Evolutionary conservation across 1,140 invertebrate species (phyloP).

Genomic region (Brachionus koreanus): DNA sequence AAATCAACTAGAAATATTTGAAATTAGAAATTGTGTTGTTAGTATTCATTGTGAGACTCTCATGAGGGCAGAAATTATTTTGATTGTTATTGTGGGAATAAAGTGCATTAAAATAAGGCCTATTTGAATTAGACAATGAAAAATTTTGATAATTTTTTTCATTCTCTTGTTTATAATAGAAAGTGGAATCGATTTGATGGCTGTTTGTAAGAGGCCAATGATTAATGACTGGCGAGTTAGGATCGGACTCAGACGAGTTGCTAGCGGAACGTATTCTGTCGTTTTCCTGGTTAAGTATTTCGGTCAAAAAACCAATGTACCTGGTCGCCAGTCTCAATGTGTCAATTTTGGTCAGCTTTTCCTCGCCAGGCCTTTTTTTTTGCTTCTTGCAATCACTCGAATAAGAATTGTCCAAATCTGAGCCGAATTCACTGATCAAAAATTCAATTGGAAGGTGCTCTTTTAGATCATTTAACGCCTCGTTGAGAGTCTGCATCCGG

Average conservation of each 20-base stretch:
- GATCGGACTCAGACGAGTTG: neutral
- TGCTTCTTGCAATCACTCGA: conserved; percentile 13
- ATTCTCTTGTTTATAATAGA: neutral
- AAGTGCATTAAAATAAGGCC: neutral
- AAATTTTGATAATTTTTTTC: neutral
- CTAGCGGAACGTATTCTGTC: neutral
- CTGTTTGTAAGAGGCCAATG: neutral
- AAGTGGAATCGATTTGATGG: neutral
- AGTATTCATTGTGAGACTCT: neutral
- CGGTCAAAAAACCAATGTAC: conserved; percentile 38
- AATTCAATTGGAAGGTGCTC: conserved; percentile 23
- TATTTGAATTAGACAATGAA: neutral
- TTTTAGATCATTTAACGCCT: neutral
- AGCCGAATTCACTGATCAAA: neutral
- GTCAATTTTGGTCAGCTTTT: conserved; percentile 43
- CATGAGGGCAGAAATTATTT: neutral
- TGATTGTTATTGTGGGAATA: neutral
- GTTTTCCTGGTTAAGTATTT: neutral
- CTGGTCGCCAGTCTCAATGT: neutral
- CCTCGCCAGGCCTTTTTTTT: neutral
- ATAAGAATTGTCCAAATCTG: neutral
- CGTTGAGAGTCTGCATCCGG: conserved; percentile 30
- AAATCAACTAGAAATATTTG: neutral
- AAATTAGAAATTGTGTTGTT: neutral
- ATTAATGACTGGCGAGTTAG: neutral